A percentile compares a stretch with the other conserved stretches of the same genome.
Evolutionary conservation across 2,113 vertebrate genomes (phyloP).

Genomic region (Tympanuchus pallidicinctus): DNA sequence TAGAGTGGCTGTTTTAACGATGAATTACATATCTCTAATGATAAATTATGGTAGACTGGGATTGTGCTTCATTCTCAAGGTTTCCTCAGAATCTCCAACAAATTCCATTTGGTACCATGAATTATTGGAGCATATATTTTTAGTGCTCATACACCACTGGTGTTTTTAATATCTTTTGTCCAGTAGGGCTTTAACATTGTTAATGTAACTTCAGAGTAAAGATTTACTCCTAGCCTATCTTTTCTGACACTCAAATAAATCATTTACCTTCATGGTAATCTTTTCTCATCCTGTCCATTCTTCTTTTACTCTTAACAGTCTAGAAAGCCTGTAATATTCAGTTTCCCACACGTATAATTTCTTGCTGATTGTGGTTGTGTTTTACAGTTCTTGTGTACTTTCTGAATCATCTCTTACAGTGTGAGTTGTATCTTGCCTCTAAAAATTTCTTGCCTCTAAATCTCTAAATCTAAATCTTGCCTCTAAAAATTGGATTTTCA

Average conservation of each 20-base stretch:
- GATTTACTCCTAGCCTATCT: not conserved
- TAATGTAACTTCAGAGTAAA: not conserved
- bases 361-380: not conserved
- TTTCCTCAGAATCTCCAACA: not conserved
- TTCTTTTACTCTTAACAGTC: not conserved
- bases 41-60: conserved; percentile 41
- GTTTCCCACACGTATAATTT: not conserved
- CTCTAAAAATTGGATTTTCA: conserved; percentile 8
- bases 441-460: not conserved
- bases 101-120: conserved; percentile 35
- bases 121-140: conserved; percentile 13
- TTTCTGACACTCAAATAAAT: conserved; percentile 2
- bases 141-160: not conserved
- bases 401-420: not conserved
- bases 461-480: not conserved
- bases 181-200: not conserved
- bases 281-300: not conserved
- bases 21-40: conserved; percentile 38
- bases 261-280: not conserved
- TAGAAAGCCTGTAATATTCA: not conserved
- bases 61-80: conserved; percentile 22
- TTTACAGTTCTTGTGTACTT: not conserved
- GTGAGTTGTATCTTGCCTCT: not conserved
- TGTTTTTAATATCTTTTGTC: conserved; percentile 35
- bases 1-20: conserved; percentile 54